Percentiles rank a stretch among this genome's conserved stretches.
phyloP scores from a whole-genome alignment of 1,140 invertebrate genomes.

The Magallana gigas region DNA sequence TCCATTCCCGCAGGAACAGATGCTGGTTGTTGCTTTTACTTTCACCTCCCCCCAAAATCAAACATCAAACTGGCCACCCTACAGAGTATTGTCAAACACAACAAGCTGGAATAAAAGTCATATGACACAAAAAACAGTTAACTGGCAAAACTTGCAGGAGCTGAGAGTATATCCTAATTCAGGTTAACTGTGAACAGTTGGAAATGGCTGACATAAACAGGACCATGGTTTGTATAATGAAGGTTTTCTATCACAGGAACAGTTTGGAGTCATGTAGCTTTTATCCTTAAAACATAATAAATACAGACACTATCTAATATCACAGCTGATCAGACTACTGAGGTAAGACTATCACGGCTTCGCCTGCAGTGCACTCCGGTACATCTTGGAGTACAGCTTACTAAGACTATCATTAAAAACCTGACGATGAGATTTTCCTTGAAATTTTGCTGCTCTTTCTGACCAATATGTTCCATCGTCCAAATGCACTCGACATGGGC shows the following conservation, averaged over 20 bases:
- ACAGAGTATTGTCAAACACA: constrained; percentile 26
- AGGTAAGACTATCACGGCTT: constrained; percentile 13
- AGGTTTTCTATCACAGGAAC: not conserved
- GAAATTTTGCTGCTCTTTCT: constrained; percentile 53
- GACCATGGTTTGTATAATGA: not conserved
- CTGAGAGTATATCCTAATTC: too few relatives aligned
- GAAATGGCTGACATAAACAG: not conserved
- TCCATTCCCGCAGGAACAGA: too few relatives aligned
- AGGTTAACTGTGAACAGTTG: not conserved
- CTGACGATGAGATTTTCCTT: constrained; percentile 55
- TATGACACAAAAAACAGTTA: not conserved
- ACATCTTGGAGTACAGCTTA: constrained; percentile 52
- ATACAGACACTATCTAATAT: constrained; percentile 41
- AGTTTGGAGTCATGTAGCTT: constrained; percentile 15
- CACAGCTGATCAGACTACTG: constrained; percentile 26
- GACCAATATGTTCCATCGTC: constrained; percentile 60
- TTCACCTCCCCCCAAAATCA: not conserved
- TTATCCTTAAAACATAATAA: constrained; percentile 3
- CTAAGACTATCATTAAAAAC: constrained; percentile 59
- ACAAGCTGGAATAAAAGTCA: constrained; percentile 19
- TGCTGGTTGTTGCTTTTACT: too few relatives aligned
- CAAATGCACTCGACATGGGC: constrained; percentile 48
- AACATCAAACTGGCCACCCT: constrained; percentile 17
- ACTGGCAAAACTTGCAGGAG: not conserved
- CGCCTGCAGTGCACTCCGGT: constrained; percentile 8